Conservation (phyloP, 1,140 invertebrate genomes). For the Cydia pomonella region DNA sequence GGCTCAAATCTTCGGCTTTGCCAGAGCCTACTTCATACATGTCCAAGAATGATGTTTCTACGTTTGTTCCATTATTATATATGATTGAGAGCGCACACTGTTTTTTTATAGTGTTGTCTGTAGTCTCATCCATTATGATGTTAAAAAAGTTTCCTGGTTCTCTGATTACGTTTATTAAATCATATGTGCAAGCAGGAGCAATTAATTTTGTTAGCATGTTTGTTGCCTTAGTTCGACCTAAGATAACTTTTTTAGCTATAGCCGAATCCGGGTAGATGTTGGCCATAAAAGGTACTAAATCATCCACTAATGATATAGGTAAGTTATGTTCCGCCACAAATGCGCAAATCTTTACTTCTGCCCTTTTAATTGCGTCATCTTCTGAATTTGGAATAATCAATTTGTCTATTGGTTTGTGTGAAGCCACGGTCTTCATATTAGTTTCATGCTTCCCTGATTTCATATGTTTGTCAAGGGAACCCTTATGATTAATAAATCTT, state of each 20-base stretch:
- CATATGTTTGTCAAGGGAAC: too few relatives aligned
- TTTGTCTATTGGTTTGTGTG: too few relatives aligned
- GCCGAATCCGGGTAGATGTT: not conserved
- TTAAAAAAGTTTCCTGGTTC: slow-evolving; percentile 2
- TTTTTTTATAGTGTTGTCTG: slow-evolving; percentile 75
- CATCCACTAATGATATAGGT: not conserved
- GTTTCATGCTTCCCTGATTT: too few relatives aligned
- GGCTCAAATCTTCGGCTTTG: not conserved
- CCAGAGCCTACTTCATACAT: slow-evolving; percentile 20
- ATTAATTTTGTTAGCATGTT: not conserved
- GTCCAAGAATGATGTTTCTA: not conserved
- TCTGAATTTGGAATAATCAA: not conserved
- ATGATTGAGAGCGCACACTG: slow-evolving; percentile 50
- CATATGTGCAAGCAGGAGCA: not conserved
- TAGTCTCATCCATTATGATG: slow-evolving; percentile 47
- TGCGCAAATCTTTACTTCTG: slow-evolving; percentile 4
- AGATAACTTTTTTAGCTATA: not conserved
- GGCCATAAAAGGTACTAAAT: not conserved
- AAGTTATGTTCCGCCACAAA: not conserved
- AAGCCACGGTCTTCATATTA: too few relatives aligned
- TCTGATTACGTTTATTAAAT: not conserved
- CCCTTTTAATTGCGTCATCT: not conserved
- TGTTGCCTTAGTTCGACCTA: not conserved
- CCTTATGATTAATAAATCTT: too few relatives aligned
- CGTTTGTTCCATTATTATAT: slow-evolving; percentile 1